Evolutionary conservation across 2,888 invertebrate genomes (phyloP).

Genomic region (Microplitis deprimator): DNA sequence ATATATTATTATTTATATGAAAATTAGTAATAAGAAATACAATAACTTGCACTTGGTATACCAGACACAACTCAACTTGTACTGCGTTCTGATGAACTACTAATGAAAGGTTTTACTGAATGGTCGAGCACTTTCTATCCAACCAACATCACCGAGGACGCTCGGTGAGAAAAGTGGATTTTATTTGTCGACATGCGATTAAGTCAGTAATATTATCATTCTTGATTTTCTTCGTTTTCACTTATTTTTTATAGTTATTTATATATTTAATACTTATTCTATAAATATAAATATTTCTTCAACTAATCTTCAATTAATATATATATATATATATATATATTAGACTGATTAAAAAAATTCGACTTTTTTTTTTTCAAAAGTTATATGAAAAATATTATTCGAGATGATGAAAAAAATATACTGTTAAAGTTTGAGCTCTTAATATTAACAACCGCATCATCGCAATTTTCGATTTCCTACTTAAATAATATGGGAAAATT

Average conservation of each 20-base stretch:
- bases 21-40: not conserved
- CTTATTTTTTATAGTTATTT: not conserved
- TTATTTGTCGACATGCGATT: slow-evolving; percentile 24
- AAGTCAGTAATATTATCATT: slow-evolving; percentile 17
- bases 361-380: too few species aligned
- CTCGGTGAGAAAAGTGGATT: slow-evolving; percentile 56
- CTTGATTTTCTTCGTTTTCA: not conserved
- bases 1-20: not conserved
- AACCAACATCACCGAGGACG: slow-evolving; percentile 48
- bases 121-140: slow-evolving; percentile 69
- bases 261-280: not conserved
- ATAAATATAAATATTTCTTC: not conserved
- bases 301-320: not conserved
- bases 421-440: too few species aligned
- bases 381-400: too few species aligned
- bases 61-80: not conserved
- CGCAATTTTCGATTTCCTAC: too few species aligned
- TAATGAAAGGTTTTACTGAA: slow-evolving; percentile 56
- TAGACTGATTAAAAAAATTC: too few species aligned
- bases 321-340: not conserved
- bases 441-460: too few species aligned
- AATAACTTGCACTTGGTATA: not conserved
- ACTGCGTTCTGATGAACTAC: slow-evolving; percentile 12
- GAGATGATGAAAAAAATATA: too few species aligned
- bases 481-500: too few species aligned